Conservation (phyloP, 2,888 invertebrate species). For the Diarsia brunnea region DNA sequence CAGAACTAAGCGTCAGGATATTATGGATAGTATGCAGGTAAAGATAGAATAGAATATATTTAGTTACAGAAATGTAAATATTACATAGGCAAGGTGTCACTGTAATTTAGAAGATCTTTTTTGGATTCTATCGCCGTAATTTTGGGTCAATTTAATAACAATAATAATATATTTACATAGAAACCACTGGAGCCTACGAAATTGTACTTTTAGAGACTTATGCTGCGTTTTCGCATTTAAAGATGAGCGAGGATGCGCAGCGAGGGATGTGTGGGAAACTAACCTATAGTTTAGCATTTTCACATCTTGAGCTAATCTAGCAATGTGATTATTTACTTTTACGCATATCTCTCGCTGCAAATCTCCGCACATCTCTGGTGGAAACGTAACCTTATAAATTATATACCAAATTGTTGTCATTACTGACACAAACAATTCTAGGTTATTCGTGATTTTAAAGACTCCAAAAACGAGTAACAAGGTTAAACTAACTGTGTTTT, state of each 20-base stretch:
- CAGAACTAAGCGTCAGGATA: slow-evolving; percentile 89
- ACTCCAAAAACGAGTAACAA: background rate
- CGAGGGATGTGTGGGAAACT: too few species aligned
- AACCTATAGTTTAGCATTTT: too few species aligned
- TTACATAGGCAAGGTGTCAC: background rate
- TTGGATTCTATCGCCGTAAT: background rate
- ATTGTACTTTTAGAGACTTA: background rate
- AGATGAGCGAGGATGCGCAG: too few species aligned
- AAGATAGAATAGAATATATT: background rate
- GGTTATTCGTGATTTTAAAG: background rate
- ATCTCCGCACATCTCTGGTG: too few species aligned
- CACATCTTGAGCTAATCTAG: too few species aligned
- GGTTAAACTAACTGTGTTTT: slow-evolving; percentile 20
- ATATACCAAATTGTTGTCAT: background rate
- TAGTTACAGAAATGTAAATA: background rate
- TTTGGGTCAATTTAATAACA: too few species aligned
- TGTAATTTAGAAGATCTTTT: background rate
- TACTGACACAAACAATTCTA: background rate
- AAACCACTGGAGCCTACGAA: background rate
- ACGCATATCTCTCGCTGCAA: too few species aligned
- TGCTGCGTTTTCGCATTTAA: too few species aligned
- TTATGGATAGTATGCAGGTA: slow-evolving; percentile 87
- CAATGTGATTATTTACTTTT: too few species aligned
- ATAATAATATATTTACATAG: background rate
- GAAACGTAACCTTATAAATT: too few species aligned